Base-by-base conservation (phyloP, 1,140 invertebrate species). In the Pristionchus pacificus region DNA sequence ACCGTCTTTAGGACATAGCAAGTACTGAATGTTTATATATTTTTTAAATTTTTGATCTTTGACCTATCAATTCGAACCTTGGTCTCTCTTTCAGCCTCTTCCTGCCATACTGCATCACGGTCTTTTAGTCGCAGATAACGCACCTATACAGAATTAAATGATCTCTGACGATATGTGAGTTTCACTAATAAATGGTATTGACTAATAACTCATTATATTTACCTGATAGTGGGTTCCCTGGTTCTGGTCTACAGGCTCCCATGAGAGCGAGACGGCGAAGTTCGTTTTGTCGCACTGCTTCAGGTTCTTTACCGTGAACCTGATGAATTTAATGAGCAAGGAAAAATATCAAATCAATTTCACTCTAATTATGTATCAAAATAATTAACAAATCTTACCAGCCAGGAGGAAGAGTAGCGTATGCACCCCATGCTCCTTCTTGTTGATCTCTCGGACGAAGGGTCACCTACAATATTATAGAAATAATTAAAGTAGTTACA, bases 391-490 rank as follows among this genome's bases (percentile, higher is more conserved):
- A n/a, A n/a, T n/a, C n/a, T n/a, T n/a, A n/a, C 78, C 82, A 83
- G n/a, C 81, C 81, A 24, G 80, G 80, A 29, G 80, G 81, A 60
- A 83, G 72, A 31, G 81, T 83, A 28, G 82, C 81, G 58, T 80
- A 83, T 30, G 78, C 80, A 28, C 82, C 82, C 80, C 80, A 83
- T 24, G 81, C 81, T 19, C 70, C 77, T 27, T 79, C 81, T 49
- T 78, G 78, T 64, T 83, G 79, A 49, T 81, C 82, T 49, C 78
- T 83, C n/a, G 77, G 76, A 28, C 60, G 64, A 25, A 83, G 68
- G 28, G 80, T 83, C n/a, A n/a, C n/a, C n/a, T n/a, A n/a, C n/a
- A n/a, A n/a, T n/a, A n/a, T n/a, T n/a, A n/a, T n/a, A n/a, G n/a
- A n/a, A n/a, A n/a, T n/a, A n/a, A n/a, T n/a, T n/a, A n/a, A n/a